Base-by-base conservation (phyloP, 2,888 invertebrate species). In the Tenthredo mesomela region DNA sequence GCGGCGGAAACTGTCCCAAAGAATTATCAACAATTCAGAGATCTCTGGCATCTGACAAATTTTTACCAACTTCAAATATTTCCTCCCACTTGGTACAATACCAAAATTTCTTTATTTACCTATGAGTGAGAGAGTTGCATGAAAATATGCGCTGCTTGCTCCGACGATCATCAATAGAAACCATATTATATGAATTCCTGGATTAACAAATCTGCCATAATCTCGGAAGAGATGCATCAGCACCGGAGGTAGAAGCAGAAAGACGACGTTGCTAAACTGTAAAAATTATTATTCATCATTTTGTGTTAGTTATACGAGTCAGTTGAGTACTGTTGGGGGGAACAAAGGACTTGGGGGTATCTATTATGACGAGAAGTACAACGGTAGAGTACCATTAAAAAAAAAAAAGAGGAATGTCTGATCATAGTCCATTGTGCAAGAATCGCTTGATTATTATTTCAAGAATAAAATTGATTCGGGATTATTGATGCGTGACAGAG, bases 161-260 rank as follows among this genome's bases (percentile, higher is more conserved):
- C 97, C 97, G 82, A 97, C 96, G 61, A 97, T 94, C 94, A 97
- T 96, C 84, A 97, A 93, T 82, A 97, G 93, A n/a, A 96, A 94
- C 97, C 97, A 97, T 65, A 97, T 94, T n/a, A 97, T 91, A 93
- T 97, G 96, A 87, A 97, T 97, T 25, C 96, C 97, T 43, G 96
- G 96, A 90, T 96, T 97, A 21, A 97, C 96, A 90, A 95, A 95
- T 89, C 95, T 95, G 21, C 96, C 95, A 93, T 97, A 97, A 87
- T 96, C 96, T 94, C 95, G 95, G 91, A 97, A 97, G 33, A 97
- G 93, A 91, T 96, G 96, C 89, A 97, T 97, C 84, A 97, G 93
- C 61, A 97, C 94, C 29, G 97, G 97, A 65, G 97, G 97, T 84
- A 97, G 94, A 84, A 97, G 93, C 88, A 97, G 95, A 93, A 97